Evolutionary conservation across 2,888 invertebrate genomes (phyloP).

Genomic region (Copidosoma aretas): DNA sequence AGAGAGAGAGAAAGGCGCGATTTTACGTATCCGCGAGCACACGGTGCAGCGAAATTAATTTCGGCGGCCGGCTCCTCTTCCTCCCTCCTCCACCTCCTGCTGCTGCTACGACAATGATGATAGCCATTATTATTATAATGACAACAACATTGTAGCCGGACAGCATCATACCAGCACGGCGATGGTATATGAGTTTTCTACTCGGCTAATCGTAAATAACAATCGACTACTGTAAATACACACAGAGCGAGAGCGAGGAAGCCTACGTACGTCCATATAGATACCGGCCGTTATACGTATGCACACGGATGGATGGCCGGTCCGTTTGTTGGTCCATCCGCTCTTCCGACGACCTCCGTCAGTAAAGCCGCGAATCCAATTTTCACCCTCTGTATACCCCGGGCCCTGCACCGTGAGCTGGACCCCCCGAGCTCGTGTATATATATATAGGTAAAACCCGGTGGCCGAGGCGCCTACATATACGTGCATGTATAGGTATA

Average conservation of each 20-base stretch:
- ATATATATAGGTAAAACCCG: too few species aligned
- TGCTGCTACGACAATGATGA: conserved; percentile 34
- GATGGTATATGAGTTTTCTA: conserved; percentile 49
- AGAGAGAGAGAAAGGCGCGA: conserved; percentile 19
- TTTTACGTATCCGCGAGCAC: conserved; percentile 28
- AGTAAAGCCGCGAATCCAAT: conserved; percentile 14
- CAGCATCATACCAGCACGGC: conserved; percentile 23
- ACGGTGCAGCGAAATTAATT: conserved; percentile 43
- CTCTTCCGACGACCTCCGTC: conserved; percentile 6
- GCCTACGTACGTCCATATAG: conserved; percentile 7
- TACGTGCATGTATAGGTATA: neutral
- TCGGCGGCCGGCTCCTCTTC: conserved; percentile 20
- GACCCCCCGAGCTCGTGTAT: too few species aligned
- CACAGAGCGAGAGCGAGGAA: neutral
- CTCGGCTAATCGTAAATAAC: conserved; percentile 50
- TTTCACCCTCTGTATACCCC: neutral
- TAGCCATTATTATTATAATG: neutral
- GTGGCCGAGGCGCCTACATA: too few species aligned
- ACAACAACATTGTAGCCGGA: neutral
- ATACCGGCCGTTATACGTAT: too few species aligned
- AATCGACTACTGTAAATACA: conserved; percentile 40
- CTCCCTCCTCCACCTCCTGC: conserved; percentile 6
- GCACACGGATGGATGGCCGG: neutral
- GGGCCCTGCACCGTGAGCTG: neutral
- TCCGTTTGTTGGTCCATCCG: conserved; percentile 31